Conservation (phyloP, 1,140 invertebrate genomes). For the Thaumetopoea pityocampa region DNA sequence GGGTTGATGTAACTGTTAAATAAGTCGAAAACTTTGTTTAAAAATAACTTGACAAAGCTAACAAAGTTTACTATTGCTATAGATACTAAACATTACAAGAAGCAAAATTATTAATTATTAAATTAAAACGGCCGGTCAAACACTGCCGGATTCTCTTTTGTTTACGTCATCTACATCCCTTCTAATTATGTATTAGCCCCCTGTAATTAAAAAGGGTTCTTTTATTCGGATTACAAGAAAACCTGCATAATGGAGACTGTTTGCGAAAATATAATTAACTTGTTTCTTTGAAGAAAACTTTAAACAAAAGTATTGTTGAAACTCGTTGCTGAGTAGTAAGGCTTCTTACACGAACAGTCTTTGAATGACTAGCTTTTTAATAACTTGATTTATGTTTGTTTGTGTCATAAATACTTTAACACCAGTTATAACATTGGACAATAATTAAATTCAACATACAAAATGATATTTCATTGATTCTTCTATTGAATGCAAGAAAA, state of each 20-base stretch:
- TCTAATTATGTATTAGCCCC: constrained; percentile 27
- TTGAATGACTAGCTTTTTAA: not conserved
- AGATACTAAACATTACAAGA: no score
- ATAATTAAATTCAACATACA: no score
- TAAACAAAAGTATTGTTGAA: not conserved
- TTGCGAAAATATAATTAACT: constrained; percentile 34
- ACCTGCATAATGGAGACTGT: constrained; percentile 35
- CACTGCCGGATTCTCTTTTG: constrained; percentile 14
- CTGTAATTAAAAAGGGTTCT: constrained; percentile 35
- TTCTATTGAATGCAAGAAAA: no score
- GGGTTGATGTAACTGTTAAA: no score
- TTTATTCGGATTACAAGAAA: constrained; percentile 23
- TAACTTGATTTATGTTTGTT: no score
- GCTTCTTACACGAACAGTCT: not conserved
- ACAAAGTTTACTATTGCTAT: no score
- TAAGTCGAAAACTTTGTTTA: no score
- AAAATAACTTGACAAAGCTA: no score
- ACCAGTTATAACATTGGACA: no score
- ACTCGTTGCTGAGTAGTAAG: no score
- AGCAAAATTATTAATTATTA: constrained; percentile 12
- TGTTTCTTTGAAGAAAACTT: constrained; percentile 7
- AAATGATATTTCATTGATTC: no score
- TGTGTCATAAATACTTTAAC: no score
- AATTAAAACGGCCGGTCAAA: constrained; percentile 16
- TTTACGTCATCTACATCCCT: constrained; percentile 7